phyloP scores from a whole-genome alignment of 2,113 vertebrate species.

The Solea senegalensis region DNA sequence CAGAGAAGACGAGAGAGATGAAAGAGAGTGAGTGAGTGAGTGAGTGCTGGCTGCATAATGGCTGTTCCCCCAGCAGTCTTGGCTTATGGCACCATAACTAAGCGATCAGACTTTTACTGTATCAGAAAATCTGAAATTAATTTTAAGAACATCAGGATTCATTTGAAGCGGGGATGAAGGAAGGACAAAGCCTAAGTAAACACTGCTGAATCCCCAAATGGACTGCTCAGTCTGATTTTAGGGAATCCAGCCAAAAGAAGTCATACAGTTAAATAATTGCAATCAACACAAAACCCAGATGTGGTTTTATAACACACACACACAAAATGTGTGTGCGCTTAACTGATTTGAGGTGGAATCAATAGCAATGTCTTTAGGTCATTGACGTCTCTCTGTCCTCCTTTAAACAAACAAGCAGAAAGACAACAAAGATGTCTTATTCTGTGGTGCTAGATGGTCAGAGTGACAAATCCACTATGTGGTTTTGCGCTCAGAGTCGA shows the following conservation, averaged over 20 bases:
- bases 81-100: too few species aligned
- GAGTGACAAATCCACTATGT: not conserved
- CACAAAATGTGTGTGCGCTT: constrained; percentile 2
- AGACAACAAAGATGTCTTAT: not conserved
- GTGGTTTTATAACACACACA: constrained; percentile 41
- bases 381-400: not conserved
- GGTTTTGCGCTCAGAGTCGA: not conserved
- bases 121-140: not conserved
- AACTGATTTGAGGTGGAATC: not conserved
- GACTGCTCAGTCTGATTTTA: constrained; percentile 1
- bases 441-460: not conserved
- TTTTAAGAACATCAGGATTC: constrained; percentile 5
- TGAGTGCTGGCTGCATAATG: too few species aligned
- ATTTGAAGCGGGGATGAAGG: constrained; percentile 22
- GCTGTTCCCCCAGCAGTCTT: too few species aligned
- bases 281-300: constrained; percentile 49
- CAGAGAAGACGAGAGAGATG: too few species aligned
- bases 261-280: constrained; percentile 18
- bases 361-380: not conserved
- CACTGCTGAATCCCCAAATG: constrained; percentile 32
- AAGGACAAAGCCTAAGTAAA: constrained; percentile 38
- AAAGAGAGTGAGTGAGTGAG: too few species aligned
- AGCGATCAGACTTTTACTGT: not conserved
- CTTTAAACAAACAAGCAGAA: not conserved
- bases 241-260: constrained; percentile 54